A percentile compares a stretch with the other conserved stretches of the same genome.
Evolutionary conservation across 2,888 invertebrate genomes (phyloP).

Genomic region (Chouioia cunea): DNA sequence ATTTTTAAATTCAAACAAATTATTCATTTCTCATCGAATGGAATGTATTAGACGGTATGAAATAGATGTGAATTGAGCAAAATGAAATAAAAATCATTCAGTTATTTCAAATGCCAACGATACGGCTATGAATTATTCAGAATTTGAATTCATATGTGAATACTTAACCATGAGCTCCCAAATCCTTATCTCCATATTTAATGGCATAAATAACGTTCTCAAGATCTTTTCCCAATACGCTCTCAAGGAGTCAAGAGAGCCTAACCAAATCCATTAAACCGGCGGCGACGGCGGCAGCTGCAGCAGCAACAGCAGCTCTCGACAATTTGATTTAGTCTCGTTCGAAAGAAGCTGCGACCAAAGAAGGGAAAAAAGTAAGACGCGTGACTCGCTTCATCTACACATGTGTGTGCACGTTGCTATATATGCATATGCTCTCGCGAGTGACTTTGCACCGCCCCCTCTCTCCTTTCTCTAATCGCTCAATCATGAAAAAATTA

Average conservation of each 20-base stretch:
- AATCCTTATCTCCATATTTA: constrained; percentile 34
- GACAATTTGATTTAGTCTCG: constrained; percentile 42
- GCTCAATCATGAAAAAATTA: constrained; percentile 63
- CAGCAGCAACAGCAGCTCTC: constrained; percentile 41
- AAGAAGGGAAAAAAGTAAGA: constrained; percentile 11
- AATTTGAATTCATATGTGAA: too few relatives aligned
- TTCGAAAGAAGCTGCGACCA: constrained; percentile 13
- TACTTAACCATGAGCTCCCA: not conserved
- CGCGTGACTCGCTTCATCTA: constrained; percentile 6
- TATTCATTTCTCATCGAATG: too few relatives aligned
- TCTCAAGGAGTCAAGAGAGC: constrained; percentile 31
- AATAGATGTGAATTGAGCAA: not conserved
- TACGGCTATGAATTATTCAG: too few relatives aligned
- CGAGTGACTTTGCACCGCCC: constrained; percentile 61
- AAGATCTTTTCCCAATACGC: constrained; percentile 38
- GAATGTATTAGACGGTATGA: too few relatives aligned
- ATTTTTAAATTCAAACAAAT: not conserved
- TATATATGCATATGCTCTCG: constrained; percentile 8
- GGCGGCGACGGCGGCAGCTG: constrained; percentile 37
- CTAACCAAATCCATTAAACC: constrained; percentile 46
- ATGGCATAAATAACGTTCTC: constrained; percentile 33
- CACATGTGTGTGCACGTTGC: not conserved
- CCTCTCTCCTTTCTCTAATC: constrained; percentile 61
- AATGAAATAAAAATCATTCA: not conserved
- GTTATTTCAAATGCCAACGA: too few relatives aligned